Conservation (phyloP, 2,113 vertebrate genomes). For the Toxostoma redivivum region DNA sequence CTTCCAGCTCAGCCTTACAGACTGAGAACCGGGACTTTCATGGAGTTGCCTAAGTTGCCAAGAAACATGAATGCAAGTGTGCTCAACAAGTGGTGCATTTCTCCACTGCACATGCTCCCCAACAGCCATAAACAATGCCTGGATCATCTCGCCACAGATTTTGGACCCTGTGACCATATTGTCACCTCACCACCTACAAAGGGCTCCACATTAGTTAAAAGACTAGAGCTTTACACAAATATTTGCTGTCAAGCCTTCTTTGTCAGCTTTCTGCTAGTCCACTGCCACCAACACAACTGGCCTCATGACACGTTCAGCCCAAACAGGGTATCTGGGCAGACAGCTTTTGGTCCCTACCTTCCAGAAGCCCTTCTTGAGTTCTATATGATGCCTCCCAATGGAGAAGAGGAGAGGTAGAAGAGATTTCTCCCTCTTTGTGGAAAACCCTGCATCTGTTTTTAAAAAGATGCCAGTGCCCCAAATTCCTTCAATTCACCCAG, state of each 20-base stretch:
- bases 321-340: neutral
- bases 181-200: neutral
- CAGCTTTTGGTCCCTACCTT: neutral
- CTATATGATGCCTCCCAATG: neutral
- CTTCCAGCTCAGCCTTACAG: neutral
- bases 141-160: neutral
- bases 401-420: neutral
- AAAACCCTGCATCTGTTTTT: neutral
- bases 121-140: neutral
- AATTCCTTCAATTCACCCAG: neutral
- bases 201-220: neutral
- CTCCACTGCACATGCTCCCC: neutral
- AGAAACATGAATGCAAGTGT: neutral
- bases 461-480: neutral
- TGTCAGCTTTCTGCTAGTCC: neutral
- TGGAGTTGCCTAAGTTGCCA: neutral
- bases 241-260: neutral
- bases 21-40: neutral
- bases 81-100: neutral
- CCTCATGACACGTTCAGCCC: fast-evolving
- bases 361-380: neutral
- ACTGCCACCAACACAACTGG: neutral
- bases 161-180: fast-evolving
- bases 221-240: neutral
- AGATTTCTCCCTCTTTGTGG: neutral